Percentiles rank a stretch among this genome's conserved stretches.
phyloP scores from a whole-genome alignment of 2,888 invertebrate genomes.

The Panzeria rudis region DNA sequence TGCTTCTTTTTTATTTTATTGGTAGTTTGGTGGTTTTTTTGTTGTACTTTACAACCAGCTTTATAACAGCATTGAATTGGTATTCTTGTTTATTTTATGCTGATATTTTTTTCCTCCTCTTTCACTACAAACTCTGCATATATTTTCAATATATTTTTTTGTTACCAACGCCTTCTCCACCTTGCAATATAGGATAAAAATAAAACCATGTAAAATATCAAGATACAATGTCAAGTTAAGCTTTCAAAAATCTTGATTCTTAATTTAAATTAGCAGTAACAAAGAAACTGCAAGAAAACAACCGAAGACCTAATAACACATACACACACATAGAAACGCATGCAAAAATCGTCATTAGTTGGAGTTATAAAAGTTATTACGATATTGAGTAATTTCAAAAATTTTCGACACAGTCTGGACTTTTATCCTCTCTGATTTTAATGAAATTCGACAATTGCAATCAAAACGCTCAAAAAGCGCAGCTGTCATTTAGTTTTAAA shows the following conservation, averaged over 20 bases:
- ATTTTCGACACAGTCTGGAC: no score
- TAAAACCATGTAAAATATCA: not conserved
- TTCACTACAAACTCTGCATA: not conserved
- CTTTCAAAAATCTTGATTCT: conserved; percentile 14
- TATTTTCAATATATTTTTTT: conserved; percentile 1
- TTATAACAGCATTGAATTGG: conserved; percentile 43
- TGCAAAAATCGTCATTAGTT: not conserved
- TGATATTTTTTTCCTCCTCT: conserved; percentile 28
- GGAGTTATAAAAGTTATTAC: not conserved
- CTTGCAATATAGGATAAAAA: not conserved
- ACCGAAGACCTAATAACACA: not conserved
- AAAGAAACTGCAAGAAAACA: conserved; percentile 33
- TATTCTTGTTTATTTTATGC: conserved; percentile 63
- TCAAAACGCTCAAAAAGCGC: no score
- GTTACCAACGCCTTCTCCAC: conserved; percentile 42
- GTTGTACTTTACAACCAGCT: conserved; percentile 16
- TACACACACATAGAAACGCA: not conserved
- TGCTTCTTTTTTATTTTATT: conserved; percentile 10
- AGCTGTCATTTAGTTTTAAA: no score
- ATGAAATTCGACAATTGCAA: no score
- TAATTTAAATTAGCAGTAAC: conserved; percentile 28
- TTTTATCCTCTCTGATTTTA: no score
- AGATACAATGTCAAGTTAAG: conserved; percentile 1
- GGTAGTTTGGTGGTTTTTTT: conserved; percentile 26
- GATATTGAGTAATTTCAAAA: no score